Conservation (phyloP, 2,888 invertebrate genomes). For the Serrognathus titanus region DNA sequence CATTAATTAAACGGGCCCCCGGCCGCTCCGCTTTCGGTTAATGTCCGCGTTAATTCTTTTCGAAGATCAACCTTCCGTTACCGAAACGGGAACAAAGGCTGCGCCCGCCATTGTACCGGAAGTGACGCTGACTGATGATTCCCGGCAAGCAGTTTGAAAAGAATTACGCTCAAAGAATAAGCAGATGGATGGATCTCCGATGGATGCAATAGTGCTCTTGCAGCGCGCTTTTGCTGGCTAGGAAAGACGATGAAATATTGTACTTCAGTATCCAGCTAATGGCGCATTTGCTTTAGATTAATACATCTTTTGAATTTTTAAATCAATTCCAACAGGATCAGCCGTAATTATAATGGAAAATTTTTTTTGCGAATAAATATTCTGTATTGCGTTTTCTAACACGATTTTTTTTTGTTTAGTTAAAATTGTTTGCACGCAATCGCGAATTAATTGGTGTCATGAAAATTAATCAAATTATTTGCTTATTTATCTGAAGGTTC, state of each 20-base stretch:
- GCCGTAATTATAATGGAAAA: too few species aligned
- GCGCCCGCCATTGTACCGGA: constrained; percentile 46
- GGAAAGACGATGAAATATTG: constrained; percentile 41
- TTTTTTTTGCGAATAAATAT: too few species aligned
- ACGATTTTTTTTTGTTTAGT: too few species aligned
- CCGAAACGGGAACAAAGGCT: constrained; percentile 41
- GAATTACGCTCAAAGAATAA: constrained; percentile 45
- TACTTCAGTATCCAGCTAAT: constrained; percentile 40
- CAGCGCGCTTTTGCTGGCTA: constrained; percentile 24
- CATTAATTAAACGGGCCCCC: constrained; percentile 42
- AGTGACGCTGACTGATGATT: constrained; percentile 51
- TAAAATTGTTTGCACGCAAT: too few species aligned
- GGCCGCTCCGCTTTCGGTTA: constrained; percentile 33
- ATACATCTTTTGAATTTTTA: constrained; percentile 18
- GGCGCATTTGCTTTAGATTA: constrained; percentile 38
- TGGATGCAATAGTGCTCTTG: constrained; percentile 11
- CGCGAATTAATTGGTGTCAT: too few species aligned
- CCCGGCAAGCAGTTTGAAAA: constrained; percentile 42
- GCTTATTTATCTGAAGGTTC: too few species aligned
- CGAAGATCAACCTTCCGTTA: constrained; percentile 32
- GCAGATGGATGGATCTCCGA: constrained; percentile 43
- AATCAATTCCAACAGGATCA: neutral
- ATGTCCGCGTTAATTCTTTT: constrained; percentile 43
- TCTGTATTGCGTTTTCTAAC: too few species aligned
- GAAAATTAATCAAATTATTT: too few species aligned